Evolutionary conservation across 1,140 invertebrate genomes (phyloP), one percentile per base, ranked within the genome.

Genomic region (Drosophila kurseongensis): DNA sequence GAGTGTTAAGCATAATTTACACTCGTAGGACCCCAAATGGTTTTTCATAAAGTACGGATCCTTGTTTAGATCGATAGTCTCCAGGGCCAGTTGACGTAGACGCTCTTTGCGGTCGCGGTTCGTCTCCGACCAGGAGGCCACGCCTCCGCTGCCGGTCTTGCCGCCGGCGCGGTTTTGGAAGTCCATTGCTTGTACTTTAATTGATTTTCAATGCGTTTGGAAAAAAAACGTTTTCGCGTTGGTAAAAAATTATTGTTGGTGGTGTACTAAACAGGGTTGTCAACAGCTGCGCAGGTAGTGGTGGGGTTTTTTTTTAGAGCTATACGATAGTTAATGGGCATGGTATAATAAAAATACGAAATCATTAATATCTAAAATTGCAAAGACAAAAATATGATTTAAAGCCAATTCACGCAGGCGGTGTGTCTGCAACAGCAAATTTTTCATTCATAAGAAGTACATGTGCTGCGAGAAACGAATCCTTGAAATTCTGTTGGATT

Each of bases 31-130:
- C 0, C 98, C 97, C 50, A 99, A 94, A 94, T 99, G 98, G 94
- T 99, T 99, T 95, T 98, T 98, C 98, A 99, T 99, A 95, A 99
- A 99, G 95, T 99, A 99, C 0, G 98, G 98, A 95, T 99, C 98
- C 92, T 99, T 99, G 91, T 99, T 98, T 1, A 99, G 93, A 93
- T 99, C 99, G 65, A 99, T 99, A 0, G 99, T 99, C 93, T 99
- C 99, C 50, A 99, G 93, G 42, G 99, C 99, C 42, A 99, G 93
- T 92, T 99, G 98, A 10, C 98, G 94, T 1, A 99, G 94, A 55
- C 99, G 95, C 93, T 99, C 99, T 77, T 99, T 94, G 65, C 99
- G 94, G 91, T 99, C 99, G 66, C 98, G 94, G 92, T 99, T 99
- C 52, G 97, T 97, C 93, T 99, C 99, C 0, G 98, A 99, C 96